Conservation (phyloP, 2,113 vertebrate species). For the Sander lucioperca region DNA sequence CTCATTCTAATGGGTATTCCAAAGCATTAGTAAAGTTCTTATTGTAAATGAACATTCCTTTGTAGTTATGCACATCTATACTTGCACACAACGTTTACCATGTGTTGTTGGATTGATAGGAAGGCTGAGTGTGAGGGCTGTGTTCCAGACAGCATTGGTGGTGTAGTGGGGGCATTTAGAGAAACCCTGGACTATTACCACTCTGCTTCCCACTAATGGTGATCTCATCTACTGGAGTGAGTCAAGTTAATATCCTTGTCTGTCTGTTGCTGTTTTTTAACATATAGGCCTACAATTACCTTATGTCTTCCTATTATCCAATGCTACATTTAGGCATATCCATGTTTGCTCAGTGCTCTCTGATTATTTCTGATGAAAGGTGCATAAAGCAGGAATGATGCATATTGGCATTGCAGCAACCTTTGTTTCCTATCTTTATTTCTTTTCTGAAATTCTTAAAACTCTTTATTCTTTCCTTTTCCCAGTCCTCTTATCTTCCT, state of each 20-base stretch:
- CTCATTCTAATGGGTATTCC: constrained; percentile 47
- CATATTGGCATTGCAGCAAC: neutral
- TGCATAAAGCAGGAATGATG: neutral
- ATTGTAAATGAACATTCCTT: constrained; percentile 73
- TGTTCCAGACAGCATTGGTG: constrained; percentile 60
- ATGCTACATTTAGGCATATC: neutral
- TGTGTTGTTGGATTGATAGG: constrained; percentile 65
- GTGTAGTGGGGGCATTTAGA: constrained; percentile 64
- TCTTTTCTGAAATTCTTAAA: neutral
- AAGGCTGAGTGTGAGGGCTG: constrained; percentile 58
- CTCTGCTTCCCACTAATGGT: constrained; percentile 68
- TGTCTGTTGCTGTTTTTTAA: constrained; percentile 40
- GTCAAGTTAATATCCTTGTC: constrained; percentile 44
- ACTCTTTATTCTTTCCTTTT: neutral
- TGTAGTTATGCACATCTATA: constrained; percentile 51
- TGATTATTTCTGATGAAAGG: constrained; percentile 2
- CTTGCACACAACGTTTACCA: constrained; percentile 54
- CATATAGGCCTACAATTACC: constrained; percentile 1
- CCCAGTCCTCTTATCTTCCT: no score
- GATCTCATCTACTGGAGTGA: constrained; percentile 65
- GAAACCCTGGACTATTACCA: constrained; percentile 39
- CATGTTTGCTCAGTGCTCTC: neutral
- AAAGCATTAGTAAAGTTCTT: constrained; percentile 40
- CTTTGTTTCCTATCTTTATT: neutral
- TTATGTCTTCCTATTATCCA: neutral